Evolutionary conservation across 2,113 vertebrate species (phyloP), one percentile per base, ranked within the genome.

Genomic region (Chloebia gouldiae): DNA sequence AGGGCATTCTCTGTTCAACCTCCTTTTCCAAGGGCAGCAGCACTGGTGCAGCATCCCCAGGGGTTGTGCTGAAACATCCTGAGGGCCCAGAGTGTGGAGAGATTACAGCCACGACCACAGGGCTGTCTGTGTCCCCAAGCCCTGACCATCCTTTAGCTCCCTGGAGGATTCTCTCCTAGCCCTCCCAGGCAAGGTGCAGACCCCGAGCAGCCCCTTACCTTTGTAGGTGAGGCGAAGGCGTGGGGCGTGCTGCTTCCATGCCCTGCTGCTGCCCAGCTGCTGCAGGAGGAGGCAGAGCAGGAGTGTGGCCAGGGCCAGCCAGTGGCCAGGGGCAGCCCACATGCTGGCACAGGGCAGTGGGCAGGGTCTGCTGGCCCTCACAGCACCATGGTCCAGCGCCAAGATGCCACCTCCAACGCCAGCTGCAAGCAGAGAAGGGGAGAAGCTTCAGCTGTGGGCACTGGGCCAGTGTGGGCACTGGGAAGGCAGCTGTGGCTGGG

Each of bases 181-280:
- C 75, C 35, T 30, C 49, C 80, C 53, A 59, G 45, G 54, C 19
- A 10, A 28, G 50, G 39, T 6, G 25, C 61, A 37, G 63, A 27
- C 30, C 47, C 65, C 28, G 3, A 3, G 27, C 28, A 44, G 3
- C 22, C 57, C 45, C 96, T 90, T 95, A 98, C 98, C 98, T 98
- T 92, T 94, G 81, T 98, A 94, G 17, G 96, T 1, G 13, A 98
- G 94, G 28, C 97, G 97, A 25, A 98, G 97, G 64, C 97, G 97
- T 0, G 98, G 97, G 33, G 79, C 59, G 0, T 95, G 86, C 76
- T 96, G 95, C 39, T 91, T 96, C 96, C 96, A 96, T 5, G 95
- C 84, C 39, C 25, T 25, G 42, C 60, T 72, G 78, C 59, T 82
- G 71, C 68, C 71, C 1, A 13, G 84, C 63, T 76, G 81, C 88